Evolutionary conservation across 2,113 vertebrate species (phyloP).

Genomic region (Stegostoma tigrinum): DNA sequence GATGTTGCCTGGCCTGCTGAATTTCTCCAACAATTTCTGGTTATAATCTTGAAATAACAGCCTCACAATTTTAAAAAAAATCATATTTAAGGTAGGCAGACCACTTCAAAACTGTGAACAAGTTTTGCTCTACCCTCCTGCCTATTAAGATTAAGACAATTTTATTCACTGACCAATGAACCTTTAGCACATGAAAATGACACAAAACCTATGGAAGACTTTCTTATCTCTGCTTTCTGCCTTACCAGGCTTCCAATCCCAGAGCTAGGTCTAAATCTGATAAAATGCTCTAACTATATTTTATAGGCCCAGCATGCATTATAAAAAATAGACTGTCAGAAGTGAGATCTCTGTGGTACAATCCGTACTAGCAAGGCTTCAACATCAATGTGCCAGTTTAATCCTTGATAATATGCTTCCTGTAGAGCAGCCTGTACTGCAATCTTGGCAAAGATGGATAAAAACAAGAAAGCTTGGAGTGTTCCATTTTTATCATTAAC

Average conservation of each 20-base stretch:
- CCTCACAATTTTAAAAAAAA: not conserved
- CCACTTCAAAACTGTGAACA: not conserved
- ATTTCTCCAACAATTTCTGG: not conserved
- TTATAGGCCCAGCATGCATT: not conserved
- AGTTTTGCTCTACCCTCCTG: not conserved
- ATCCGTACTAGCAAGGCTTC: not conserved
- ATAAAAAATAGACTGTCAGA: not conserved
- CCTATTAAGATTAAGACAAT: not conserved
- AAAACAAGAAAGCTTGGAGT: not conserved
- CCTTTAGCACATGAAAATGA: not conserved
- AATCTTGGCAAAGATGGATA: not conserved
- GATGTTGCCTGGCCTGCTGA: not conserved
- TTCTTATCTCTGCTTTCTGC: not conserved
- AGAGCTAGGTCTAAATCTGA: not conserved
- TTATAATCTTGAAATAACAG: not conserved
- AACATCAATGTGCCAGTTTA: not conserved
- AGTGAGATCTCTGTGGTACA: not conserved
- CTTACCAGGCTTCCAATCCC: not conserved
- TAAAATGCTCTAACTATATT: not conserved
- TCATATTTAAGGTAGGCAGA: not conserved
- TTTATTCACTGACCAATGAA: not conserved
- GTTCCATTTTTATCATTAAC: not conserved
- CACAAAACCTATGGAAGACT: not conserved
- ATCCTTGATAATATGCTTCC: not conserved
- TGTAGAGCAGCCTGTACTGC: not conserved